Percentiles rank a stretch among this genome's conserved stretches.
Evolutionary conservation across 2,888 invertebrate genomes (phyloP).

Genomic region (Agrilus cyanescens): DNA sequence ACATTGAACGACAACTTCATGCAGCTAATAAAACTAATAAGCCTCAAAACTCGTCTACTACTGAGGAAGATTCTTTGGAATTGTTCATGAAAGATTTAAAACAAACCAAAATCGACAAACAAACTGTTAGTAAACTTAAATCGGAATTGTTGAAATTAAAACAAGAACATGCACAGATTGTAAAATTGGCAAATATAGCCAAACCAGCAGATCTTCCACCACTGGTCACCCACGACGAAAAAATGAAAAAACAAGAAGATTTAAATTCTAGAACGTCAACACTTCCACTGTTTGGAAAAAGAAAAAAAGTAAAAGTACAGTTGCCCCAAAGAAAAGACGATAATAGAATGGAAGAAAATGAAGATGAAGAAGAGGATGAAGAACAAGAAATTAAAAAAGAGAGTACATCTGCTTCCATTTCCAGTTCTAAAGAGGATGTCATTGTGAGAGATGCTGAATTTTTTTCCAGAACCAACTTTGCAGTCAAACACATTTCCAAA

Average conservation of each 20-base stretch:
- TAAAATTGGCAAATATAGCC: conserved; percentile 62
- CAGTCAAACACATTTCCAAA: conserved; percentile 19
- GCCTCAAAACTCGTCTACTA: conserved; percentile 29
- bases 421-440: conserved; percentile 6
- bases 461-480: conserved; percentile 15
- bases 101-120: conserved; percentile 39
- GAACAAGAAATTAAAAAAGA: conserved; percentile 20
- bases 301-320: conserved; percentile 42
- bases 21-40: conserved; percentile 28
- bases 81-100: conserved; percentile 64
- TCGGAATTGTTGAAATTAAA: conserved; percentile 55
- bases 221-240: conserved; percentile 27
- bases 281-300: conserved; percentile 43
- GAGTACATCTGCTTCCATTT: conserved; percentile 4
- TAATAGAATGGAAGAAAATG: conserved; percentile 29
- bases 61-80: conserved; percentile 65
- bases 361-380: conserved; percentile 42
- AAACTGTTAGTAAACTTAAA: conserved; percentile 54
- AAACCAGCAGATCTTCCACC: conserved; percentile 53
- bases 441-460: conserved; percentile 14
- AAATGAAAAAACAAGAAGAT: conserved; percentile 1
- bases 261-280: conserved; percentile 22
- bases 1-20: conserved; percentile 44
- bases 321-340: conserved; percentile 25
- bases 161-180: conserved; percentile 53